These are phyloP conservation scores for Maconellicoccus hirsutus DNA, from an alignment of 1,140 invertebrate genomes.

Conservation along the genomic window DNA sequence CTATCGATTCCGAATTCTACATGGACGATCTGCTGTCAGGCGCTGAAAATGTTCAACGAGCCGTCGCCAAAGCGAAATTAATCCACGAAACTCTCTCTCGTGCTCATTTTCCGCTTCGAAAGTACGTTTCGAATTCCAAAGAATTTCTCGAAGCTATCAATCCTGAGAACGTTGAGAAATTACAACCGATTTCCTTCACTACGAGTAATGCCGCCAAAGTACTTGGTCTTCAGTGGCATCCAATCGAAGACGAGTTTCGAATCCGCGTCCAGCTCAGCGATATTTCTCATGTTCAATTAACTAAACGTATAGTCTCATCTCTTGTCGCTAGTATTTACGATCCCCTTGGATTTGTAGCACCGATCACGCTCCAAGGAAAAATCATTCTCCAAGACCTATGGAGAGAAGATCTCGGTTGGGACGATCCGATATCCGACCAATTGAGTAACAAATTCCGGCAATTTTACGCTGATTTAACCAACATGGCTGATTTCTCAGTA, in stretches of 20 bases:
- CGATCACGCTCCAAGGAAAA: constrained; percentile 28
- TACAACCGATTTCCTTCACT: no score
- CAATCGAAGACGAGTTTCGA: no score
- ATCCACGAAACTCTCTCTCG: no score
- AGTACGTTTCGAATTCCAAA: no score
- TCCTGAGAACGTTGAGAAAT: no score
- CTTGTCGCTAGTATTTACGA: constrained; percentile 29
- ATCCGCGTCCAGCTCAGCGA: not conserved
- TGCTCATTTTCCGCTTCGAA: no score
- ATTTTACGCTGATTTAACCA: not conserved
- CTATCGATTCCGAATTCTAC: no score
- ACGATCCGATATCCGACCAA: constrained; percentile 22
- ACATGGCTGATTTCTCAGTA: not conserved
- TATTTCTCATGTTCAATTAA: constrained; percentile 13
- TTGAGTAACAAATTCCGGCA: not conserved
- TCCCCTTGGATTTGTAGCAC: constrained; percentile 29
- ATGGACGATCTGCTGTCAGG: no score
- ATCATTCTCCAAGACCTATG: constrained; percentile 23
- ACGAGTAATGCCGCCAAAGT: no score
- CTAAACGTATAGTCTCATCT: constrained; percentile 29
- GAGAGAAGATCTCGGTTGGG: constrained; percentile 25
- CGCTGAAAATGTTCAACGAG: no score
- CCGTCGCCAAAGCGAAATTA: no score
- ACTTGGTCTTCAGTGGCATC: not conserved
- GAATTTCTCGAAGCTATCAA: no score